Evolutionary conservation across 2,888 invertebrate species (phyloP), one percentile per base, ranked within the genome.

Genomic region (Agrypnus murinus): DNA sequence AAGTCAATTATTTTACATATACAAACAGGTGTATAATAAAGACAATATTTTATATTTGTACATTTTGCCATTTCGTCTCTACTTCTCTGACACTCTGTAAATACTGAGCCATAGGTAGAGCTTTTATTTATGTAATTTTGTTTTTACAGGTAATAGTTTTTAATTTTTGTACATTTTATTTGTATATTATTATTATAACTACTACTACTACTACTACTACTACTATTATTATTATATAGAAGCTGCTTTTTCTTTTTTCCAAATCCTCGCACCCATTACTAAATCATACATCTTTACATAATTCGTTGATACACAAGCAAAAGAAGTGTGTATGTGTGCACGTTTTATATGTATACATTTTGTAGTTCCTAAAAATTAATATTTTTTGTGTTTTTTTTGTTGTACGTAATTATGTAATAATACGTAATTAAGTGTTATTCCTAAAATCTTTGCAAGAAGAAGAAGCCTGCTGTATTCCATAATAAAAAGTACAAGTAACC

Each of bases 311-410:
- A 58, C 48, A 58, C 55, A 63, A 66, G 50, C 58, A 43, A 25
- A 58, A 46, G 45, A 50, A 50, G 48, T 58, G 71, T 43, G 70
- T 50, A 65, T 36, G 67, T 63, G 69, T 32, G 69, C 53, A 59
- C 58, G 68, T 43, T 69, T 50, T 68, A 68, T 59, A 64, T 72
- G 67, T 72, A 72, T 65, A 72, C 71, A 72, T 71, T 77, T 75
- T 75, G 76, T 77, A 77, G 77, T 77, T 77, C 77, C 77, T 77
- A 77, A 76, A 74, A 70, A 64, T 65, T 65, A 45, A 71, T 62
- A 48, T 53, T 66, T 67, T 53, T 66, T 67, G 62, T 59, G 59
- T 73, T 25, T 72, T 73, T n/a, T 72, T 73, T 71, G 69, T 72
- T 69, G 38, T 65, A 66, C 25, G 25, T 68, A 62, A 69, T 59